A percentile compares a stretch with the other conserved stretches of the same genome.
Evolutionary conservation across 2,888 invertebrate genomes (phyloP).

Genomic region (Cynaeus angustus): DNA sequence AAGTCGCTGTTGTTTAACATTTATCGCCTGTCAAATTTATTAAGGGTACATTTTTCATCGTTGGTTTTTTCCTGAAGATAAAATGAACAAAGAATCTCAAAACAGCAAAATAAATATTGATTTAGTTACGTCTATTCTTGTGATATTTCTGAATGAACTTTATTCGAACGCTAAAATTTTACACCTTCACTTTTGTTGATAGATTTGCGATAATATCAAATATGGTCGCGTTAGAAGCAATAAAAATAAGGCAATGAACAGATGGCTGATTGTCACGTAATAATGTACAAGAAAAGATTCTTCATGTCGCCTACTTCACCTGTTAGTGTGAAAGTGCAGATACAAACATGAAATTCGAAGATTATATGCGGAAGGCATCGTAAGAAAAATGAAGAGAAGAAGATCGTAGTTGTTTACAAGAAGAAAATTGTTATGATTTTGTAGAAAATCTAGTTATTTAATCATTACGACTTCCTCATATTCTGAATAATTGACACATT

Average conservation of each 20-base stretch:
- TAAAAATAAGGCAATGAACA: conserved; percentile 14
- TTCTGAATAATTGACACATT: conserved; percentile 14
- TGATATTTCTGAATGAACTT: conserved; percentile 1
- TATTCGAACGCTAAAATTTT: conserved; percentile 3
- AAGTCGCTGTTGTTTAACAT: too few species aligned
- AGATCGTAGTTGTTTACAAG: not conserved
- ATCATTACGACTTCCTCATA: conserved; percentile 24
- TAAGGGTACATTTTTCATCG: too few species aligned
- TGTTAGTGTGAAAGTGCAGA: conserved; percentile 1
- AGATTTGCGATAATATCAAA: conserved; percentile 11
- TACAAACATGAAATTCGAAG: too few species aligned
- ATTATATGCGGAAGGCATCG: not conserved
- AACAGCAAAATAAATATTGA: conserved; percentile 2
- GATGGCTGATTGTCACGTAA: conserved; percentile 21
- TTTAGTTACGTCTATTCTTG: not conserved
- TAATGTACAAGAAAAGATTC: not conserved
- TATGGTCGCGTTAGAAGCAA: not conserved
- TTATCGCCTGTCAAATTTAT: too few species aligned
- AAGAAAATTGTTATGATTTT: conserved; percentile 9
- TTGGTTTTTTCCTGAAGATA: too few species aligned
- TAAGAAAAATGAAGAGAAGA: not conserved
- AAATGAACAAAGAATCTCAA: too few species aligned
- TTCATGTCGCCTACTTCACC: conserved; percentile 1
- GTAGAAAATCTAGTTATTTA: not conserved
- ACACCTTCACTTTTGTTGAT: conserved; percentile 21